Percentiles rank a stretch among this genome's conserved stretches.
phyloP scores from a whole-genome alignment of 2,888 invertebrate genomes.

The Salpingus planirostris region DNA sequence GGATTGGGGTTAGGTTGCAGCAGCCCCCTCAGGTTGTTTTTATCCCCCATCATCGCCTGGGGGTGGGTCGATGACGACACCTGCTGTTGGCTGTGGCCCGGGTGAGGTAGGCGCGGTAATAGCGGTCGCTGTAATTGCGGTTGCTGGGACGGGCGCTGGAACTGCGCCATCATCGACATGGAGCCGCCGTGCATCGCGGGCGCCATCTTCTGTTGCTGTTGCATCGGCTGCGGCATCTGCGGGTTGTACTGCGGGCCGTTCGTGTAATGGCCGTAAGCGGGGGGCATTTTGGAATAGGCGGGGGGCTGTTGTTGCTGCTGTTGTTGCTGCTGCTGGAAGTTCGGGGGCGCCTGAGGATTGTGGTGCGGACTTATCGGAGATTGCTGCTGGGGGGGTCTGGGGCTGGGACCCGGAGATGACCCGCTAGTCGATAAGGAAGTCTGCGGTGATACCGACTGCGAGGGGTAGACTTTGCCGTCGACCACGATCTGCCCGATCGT shows the following conservation, averaged over 20 bases:
- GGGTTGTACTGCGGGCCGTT: background rate
- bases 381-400: slow-evolving; percentile 39
- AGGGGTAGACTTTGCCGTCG: slow-evolving; percentile 70
- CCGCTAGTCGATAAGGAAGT: slow-evolving; percentile 24
- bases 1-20: slow-evolving; percentile 34
- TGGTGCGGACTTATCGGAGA: slow-evolving; percentile 25
- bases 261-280: background rate
- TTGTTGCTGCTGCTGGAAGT: background rate
- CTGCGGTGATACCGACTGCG: slow-evolving; percentile 41
- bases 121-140: slow-evolving; percentile 21
- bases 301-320: background rate
- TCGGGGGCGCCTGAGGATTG: slow-evolving; percentile 17
- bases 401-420: slow-evolving; percentile 34
- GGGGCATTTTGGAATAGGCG: background rate
- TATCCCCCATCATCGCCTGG: slow-evolving; percentile 42
- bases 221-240: slow-evolving; percentile 24
- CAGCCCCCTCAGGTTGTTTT: slow-evolving; percentile 38
- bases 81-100: slow-evolving; percentile 23
- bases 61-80: slow-evolving; percentile 54
- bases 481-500: slow-evolving; percentile 75
- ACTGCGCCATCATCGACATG: background rate
- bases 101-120: slow-evolving; percentile 24
- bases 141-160: slow-evolving; percentile 21
- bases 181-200: too few species aligned
- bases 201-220: slow-evolving; percentile 32